These are phyloP conservation scores for Morone saxatilis DNA, from an alignment of 2,113 vertebrate species.

Conservation along the genomic window DNA sequence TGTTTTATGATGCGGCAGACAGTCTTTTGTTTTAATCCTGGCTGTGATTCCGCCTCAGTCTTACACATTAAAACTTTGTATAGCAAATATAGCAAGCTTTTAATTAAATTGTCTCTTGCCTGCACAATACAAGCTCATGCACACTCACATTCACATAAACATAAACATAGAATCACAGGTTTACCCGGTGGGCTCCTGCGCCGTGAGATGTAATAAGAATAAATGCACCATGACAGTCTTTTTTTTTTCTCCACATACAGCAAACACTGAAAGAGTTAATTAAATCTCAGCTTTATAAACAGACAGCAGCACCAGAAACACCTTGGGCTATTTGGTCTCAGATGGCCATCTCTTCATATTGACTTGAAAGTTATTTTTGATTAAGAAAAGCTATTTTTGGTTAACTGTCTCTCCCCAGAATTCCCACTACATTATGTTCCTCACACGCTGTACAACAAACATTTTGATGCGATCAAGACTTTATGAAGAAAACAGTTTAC, in stretches of 20 bases:
- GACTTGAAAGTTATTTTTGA: constrained; percentile 6
- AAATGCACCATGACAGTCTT: constrained; percentile 14
- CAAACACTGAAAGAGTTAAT: constrained; percentile 27
- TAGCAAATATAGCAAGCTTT: constrained; percentile 16
- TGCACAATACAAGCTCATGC: not conserved
- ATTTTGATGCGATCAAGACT: not conserved
- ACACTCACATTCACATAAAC: not conserved
- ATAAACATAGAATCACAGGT: constrained; percentile 6
- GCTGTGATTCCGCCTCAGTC: not conserved
- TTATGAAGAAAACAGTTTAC: not conserved
- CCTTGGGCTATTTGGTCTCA: constrained; percentile 10
- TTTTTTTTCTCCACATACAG: constrained; percentile 9
- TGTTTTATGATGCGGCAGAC: not conserved
- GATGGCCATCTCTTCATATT: not conserved
- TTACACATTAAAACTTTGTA: constrained; percentile 2
- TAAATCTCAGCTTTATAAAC: constrained; percentile 25
- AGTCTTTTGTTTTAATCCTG: constrained; percentile 9
- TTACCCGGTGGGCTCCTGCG: constrained; percentile 7
- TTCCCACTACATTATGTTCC: not conserved
- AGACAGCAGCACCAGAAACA: constrained; percentile 5
- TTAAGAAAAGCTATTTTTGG: constrained; percentile 4
- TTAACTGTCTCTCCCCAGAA: not conserved
- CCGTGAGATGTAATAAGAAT: constrained; percentile 23
- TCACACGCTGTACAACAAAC: not conserved
- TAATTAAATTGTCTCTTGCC: not conserved